Conservation (phyloP, 2,113 vertebrate species). For the Salvelinus namaycush region DNA sequence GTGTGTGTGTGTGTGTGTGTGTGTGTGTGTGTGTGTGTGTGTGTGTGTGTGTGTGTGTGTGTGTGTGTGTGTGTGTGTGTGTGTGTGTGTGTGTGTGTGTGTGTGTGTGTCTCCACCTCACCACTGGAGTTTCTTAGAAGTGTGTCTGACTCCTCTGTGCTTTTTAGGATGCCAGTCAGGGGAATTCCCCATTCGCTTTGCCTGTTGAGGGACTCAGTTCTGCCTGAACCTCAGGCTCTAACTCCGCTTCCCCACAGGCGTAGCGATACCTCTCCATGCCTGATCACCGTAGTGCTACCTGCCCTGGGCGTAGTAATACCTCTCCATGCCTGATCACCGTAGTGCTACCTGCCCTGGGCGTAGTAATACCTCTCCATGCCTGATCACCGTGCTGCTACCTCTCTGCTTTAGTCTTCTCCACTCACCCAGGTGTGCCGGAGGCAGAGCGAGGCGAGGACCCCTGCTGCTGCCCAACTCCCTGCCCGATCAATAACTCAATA, state of each 20-base stretch:
- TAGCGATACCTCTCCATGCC: conserved; percentile 58
- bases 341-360: conserved; percentile 57
- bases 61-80: conserved; percentile 28
- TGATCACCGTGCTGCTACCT: conserved; percentile 76
- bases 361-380: conserved; percentile 59
- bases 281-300: conserved; percentile 69
- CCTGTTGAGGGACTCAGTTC: conserved; percentile 79
- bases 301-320: conserved; percentile 57
- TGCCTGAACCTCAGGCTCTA: conserved; percentile 80
- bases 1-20: conserved; percentile 28
- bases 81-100: conserved; percentile 38
- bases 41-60: conserved; percentile 33
- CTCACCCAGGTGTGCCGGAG: conserved; percentile 67
- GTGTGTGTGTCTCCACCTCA: conserved; percentile 37
- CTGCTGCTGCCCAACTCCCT: conserved; percentile 72
- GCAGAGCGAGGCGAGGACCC: conserved; percentile 79
- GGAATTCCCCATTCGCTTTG: conserved; percentile 79
- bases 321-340: conserved; percentile 70
- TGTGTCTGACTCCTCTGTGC: conserved; percentile 68
- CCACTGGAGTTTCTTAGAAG: conserved; percentile 33
- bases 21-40: conserved; percentile 43
- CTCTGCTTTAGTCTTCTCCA: conserved; percentile 50
- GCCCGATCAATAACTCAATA: conserved; percentile 93
- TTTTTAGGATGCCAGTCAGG: conserved; percentile 75
- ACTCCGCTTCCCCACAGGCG: conserved; percentile 64